These are phyloP conservation scores for Otocyon megalotis DNA, from an alignment of 2,113 vertebrate species.

Conservation along the genomic window DNA sequence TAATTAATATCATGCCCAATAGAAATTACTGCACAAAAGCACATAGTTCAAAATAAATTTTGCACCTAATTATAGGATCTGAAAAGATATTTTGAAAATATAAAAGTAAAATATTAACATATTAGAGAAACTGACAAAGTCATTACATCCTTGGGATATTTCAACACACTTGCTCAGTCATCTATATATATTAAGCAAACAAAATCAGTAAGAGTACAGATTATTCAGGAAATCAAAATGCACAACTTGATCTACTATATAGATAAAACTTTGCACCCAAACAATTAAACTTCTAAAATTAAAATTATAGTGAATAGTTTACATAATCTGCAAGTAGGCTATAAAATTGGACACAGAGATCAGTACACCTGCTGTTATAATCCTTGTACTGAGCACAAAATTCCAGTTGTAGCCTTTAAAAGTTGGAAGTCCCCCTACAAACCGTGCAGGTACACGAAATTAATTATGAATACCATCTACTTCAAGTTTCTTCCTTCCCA, in stretches of 20 bases:
- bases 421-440: neutral
- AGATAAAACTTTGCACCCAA: neutral
- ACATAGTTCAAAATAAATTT: neutral
- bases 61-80: neutral
- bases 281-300: neutral
- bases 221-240: neutral
- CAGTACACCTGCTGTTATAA: neutral
- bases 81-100: neutral
- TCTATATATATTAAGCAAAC: neutral
- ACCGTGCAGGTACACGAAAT: neutral
- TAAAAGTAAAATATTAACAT: neutral
- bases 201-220: neutral
- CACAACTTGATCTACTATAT: neutral
- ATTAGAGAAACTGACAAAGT: neutral
- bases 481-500: neutral
- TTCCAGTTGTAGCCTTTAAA: neutral
- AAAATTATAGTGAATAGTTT: neutral
- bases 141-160: neutral
- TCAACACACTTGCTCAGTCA: neutral
- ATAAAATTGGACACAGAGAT: neutral
- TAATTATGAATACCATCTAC: neutral
- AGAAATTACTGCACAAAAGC: neutral
- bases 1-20: neutral
- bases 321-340: neutral
- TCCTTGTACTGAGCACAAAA: neutral